phyloP scores from a whole-genome alignment of 2,113 vertebrate genomes.

The Xiphorhynchus elegans region DNA sequence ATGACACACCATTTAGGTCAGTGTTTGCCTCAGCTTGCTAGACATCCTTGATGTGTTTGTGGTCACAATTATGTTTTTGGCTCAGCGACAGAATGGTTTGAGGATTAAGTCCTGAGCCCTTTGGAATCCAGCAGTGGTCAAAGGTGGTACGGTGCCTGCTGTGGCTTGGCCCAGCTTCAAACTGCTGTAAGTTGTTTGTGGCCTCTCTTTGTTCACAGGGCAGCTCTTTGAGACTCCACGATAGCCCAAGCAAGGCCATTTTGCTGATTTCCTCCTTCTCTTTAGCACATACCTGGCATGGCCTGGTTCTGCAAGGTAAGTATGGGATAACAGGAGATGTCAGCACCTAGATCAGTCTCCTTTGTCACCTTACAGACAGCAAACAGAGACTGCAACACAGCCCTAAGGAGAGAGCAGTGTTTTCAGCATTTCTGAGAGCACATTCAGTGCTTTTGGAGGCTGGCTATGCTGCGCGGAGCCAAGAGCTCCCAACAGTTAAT shows the following conservation, averaged over 20 bases:
- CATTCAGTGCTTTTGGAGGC: not conserved
- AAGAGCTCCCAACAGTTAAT: not conserved
- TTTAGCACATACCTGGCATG: not conserved
- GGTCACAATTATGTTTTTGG: not conserved
- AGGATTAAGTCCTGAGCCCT: not conserved
- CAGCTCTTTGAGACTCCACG: not conserved
- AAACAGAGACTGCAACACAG: not conserved
- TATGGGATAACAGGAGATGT: not conserved
- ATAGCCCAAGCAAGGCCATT: not conserved
- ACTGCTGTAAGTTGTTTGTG: not conserved
- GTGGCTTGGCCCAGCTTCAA: not conserved
- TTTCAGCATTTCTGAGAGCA: not conserved
- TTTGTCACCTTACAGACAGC: not conserved
- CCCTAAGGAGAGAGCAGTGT: fast-evolving
- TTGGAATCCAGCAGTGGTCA: not conserved
- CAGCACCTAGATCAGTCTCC: not conserved
- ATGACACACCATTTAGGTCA: not conserved
- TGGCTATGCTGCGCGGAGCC: not conserved
- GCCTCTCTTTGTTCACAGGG: not conserved
- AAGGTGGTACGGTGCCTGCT: not conserved
- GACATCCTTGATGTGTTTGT: not conserved
- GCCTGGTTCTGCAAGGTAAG: not conserved
- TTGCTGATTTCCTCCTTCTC: not conserved
- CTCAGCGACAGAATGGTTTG: not conserved
- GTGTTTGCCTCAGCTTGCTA: not conserved